A percentile compares a stretch with the other conserved stretches of the same genome.
Conservation (phyloP, 2,888 invertebrate genomes). For the Himalopsyche japonica region DNA sequence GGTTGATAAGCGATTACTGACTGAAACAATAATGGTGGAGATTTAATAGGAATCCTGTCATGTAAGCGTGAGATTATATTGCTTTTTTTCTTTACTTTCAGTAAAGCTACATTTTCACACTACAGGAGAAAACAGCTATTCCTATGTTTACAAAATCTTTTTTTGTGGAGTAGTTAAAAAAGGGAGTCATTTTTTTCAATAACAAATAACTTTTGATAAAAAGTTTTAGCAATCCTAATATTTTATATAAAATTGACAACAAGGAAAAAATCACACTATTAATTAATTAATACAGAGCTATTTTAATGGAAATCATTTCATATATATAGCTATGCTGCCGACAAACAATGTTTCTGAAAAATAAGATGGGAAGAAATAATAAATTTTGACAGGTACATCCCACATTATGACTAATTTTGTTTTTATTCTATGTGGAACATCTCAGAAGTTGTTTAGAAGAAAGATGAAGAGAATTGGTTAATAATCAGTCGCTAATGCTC, state of each 20-base stretch:
- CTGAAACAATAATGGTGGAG: background rate
- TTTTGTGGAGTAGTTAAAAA: background rate
- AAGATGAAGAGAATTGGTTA: too few relatives aligned
- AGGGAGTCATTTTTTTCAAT: background rate
- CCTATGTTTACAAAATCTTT: background rate
- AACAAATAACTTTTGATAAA: too few relatives aligned
- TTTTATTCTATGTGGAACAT: too few relatives aligned
- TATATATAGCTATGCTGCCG: too few relatives aligned
- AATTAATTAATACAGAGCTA: background rate
- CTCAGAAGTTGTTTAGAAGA: too few relatives aligned
- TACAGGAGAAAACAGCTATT: background rate
- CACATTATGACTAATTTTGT: too few relatives aligned
- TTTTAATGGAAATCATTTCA: background rate
- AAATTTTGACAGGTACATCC: too few relatives aligned
- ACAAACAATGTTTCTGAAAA: too few relatives aligned
- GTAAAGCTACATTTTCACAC: background rate
- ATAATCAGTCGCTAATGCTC: too few relatives aligned
- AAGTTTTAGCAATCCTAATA: background rate
- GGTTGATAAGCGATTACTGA: too few relatives aligned
- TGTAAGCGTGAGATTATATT: background rate
- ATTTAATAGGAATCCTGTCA: background rate
- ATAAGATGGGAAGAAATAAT: too few relatives aligned
- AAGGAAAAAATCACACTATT: background rate
- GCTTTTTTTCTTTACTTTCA: background rate
- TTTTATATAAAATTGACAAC: background rate